A percentile compares a stretch with the other conserved stretches of the same genome.
phyloP scores from a whole-genome alignment of 2,888 invertebrate genomes.

The Parnassius glacialis region DNA sequence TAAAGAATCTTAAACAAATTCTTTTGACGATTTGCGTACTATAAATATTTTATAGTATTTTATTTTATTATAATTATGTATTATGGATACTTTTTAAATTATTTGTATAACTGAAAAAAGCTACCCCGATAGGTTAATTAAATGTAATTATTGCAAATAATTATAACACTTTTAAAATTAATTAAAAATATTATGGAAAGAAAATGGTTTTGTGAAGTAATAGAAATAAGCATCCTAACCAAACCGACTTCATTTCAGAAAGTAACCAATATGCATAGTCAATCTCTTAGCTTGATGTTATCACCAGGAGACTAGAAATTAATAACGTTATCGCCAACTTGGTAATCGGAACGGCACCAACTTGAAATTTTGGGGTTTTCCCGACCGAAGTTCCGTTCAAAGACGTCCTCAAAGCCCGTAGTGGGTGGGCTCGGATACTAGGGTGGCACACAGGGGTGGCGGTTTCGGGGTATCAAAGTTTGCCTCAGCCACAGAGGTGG shows the following conservation, averaged over 20 bases:
- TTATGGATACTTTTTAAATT: not conserved
- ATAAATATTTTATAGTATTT: conserved; percentile 7
- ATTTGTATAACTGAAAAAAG: no score
- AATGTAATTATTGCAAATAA: no score
- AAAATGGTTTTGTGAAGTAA: no score
- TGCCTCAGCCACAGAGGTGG: conserved; percentile 67
- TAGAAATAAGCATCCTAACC: no score
- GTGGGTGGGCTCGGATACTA: conserved; percentile 68
- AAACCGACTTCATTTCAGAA: no score
- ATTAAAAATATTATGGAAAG: no score
- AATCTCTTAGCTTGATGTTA: conserved; percentile 25
- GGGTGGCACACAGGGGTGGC: conserved; percentile 67
- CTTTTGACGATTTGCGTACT: conserved; percentile 10
- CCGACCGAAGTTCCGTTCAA: conserved; percentile 74
- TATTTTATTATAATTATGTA: conserved; percentile 18
- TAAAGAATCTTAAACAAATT: conserved; percentile 24
- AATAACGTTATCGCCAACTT: conserved; percentile 73
- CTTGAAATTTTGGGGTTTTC: conserved; percentile 78
- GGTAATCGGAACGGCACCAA: conserved; percentile 71
- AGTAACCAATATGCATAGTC: no score
- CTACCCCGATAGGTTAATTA: no score
- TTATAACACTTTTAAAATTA: no score
- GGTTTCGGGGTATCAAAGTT: conserved; percentile 70
- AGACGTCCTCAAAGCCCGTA: conserved; percentile 77
- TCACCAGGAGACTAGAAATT: conserved; percentile 70